phyloP scores from a whole-genome alignment of 2,888 invertebrate species.

The Priocnemis perturbator region DNA sequence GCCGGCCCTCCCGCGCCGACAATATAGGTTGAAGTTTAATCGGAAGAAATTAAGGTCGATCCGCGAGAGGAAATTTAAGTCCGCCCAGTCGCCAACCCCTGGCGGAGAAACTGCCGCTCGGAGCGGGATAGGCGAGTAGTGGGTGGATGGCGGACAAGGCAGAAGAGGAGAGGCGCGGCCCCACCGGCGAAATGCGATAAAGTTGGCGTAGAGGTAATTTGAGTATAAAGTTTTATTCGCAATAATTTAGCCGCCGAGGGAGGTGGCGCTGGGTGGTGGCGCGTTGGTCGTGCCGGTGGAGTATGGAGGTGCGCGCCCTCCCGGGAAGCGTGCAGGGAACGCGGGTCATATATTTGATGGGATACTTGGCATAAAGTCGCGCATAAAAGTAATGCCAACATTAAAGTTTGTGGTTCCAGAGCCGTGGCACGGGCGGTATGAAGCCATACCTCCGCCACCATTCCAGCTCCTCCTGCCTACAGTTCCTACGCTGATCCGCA shows the following conservation, averaged over 20 bases:
- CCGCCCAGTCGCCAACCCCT: conserved; percentile 34
- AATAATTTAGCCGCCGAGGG: conserved; percentile 69
- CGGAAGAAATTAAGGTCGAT: conserved; percentile 40
- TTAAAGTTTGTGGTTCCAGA: conserved; percentile 75
- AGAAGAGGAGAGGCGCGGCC: conserved; percentile 24
- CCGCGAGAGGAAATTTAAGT: conserved; percentile 42
- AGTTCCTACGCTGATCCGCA: conserved; percentile 20
- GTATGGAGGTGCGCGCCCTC: conserved; percentile 35
- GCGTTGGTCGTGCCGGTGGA: not conserved
- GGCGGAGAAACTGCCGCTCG: conserved; percentile 17
- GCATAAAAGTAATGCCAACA: conserved; percentile 75
- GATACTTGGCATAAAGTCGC: conserved; percentile 75
- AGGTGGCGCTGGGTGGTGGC: conserved; percentile 24
- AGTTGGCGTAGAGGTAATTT: conserved; percentile 74
- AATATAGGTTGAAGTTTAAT: conserved; percentile 22
- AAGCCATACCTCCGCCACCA: conserved; percentile 32
- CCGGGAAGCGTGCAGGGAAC: conserved; percentile 54
- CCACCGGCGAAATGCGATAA: conserved; percentile 70
- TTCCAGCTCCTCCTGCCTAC: not conserved
- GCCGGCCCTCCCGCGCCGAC: not conserved
- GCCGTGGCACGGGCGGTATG: conserved; percentile 62
- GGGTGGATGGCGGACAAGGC: conserved; percentile 25
- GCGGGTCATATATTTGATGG: conserved; percentile 74
- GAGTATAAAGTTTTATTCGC: conserved; percentile 75
- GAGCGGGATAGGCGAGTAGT: conserved; percentile 36